These are phyloP conservation scores for Chrysomela aeneicollis DNA, from an alignment of 2,888 invertebrate genomes.

Conservation along the genomic window DNA sequence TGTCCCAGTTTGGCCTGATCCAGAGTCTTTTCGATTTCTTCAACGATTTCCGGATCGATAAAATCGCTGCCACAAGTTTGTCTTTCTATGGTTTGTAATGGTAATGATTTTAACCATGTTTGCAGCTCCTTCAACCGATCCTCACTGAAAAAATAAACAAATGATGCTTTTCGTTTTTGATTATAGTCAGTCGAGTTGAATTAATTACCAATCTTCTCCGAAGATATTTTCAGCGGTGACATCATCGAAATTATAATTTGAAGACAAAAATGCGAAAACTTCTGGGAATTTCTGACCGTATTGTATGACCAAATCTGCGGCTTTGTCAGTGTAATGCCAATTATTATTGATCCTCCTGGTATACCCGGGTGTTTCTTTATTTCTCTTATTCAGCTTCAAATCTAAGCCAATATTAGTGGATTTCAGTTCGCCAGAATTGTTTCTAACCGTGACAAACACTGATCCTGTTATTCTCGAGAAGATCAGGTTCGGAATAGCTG, in stretches of 20 bases:
- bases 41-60: slow-evolving; percentile 73
- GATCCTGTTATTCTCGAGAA: slow-evolving; percentile 89
- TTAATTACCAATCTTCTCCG: slow-evolving; percentile 48
- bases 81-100: slow-evolving; percentile 68
- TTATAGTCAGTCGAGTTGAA: slow-evolving; percentile 4
- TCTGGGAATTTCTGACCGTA: slow-evolving; percentile 79
- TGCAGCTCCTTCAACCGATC: slow-evolving; percentile 64
- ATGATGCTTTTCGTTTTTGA: not conserved
- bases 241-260: slow-evolving; percentile 63
- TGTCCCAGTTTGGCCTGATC: slow-evolving; percentile 50
- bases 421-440: slow-evolving; percentile 51
- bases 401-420: slow-evolving; percentile 88
- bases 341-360: slow-evolving; percentile 73
- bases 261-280: slow-evolving; percentile 71
- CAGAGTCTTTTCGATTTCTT: slow-evolving; percentile 64
- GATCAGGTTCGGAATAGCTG: slow-evolving; percentile 73
- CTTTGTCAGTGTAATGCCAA: slow-evolving; percentile 86
- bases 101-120: slow-evolving; percentile 77
- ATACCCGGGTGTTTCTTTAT: slow-evolving; percentile 80
- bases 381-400: slow-evolving; percentile 86
- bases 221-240: slow-evolving; percentile 77
- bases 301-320: slow-evolving; percentile 72
- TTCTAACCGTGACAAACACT: slow-evolving; percentile 68
- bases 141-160: slow-evolving; percentile 53
- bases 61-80: slow-evolving; percentile 75